Conservation (phyloP, 2,113 vertebrate genomes). For the Gnathonemus longibarbis region DNA sequence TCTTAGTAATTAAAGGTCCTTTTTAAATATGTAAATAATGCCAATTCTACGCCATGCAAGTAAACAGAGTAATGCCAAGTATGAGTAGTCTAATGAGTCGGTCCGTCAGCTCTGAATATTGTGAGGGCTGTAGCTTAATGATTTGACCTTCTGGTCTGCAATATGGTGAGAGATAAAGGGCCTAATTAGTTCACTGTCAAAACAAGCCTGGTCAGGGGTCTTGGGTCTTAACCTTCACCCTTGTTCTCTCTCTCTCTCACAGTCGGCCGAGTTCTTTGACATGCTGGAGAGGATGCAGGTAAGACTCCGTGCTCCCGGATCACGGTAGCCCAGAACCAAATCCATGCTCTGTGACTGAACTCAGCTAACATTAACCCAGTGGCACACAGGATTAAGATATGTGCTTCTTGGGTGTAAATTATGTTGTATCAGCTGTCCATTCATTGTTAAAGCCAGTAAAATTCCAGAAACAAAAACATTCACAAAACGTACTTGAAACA, state of each 20-base stretch:
- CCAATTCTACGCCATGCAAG: background rate
- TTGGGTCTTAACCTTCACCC: background rate
- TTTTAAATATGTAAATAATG: background rate
- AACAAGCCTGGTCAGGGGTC: background rate
- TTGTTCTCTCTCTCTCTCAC: conserved; percentile 42
- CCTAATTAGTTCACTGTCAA: background rate
- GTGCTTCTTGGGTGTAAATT: background rate
- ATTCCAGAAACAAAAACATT: background rate
- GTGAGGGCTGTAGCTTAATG: background rate
- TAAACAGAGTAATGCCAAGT: background rate
- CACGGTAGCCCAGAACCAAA: background rate
- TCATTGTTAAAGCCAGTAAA: background rate
- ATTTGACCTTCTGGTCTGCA: background rate
- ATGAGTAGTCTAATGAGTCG: background rate
- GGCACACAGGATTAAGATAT: background rate
- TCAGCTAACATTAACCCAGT: background rate
- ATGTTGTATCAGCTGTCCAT: too few relatives aligned
- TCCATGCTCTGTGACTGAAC: background rate
- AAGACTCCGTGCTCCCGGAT: conserved; percentile 19
- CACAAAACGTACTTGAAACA: background rate
- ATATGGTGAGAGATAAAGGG: background rate
- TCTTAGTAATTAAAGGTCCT: background rate
- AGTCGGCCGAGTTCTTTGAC: conserved; percentile 98
- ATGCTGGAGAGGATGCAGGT: conserved; percentile 99
- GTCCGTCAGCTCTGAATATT: background rate